Evolutionary conservation across 1,140 invertebrate genomes (phyloP).

Genomic region (Solenopsis invicta): DNA sequence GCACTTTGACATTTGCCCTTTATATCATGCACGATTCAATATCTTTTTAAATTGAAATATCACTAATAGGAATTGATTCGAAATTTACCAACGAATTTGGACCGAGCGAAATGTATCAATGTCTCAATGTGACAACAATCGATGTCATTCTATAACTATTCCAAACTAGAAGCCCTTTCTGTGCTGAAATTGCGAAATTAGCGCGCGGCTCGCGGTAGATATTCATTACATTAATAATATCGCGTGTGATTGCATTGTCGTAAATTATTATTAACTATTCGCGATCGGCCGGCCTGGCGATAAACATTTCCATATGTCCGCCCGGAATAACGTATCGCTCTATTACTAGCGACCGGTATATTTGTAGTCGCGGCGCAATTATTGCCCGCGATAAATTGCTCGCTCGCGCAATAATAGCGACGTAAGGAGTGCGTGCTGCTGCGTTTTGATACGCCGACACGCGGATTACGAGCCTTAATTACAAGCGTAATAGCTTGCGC

Average conservation of each 20-base stretch:
- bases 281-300: constrained; percentile 36
- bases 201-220: constrained; percentile 44
- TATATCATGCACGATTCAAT: neutral
- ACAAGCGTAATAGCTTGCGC: constrained; percentile 34
- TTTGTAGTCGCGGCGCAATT: constrained; percentile 57
- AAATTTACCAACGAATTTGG: constrained; percentile 35
- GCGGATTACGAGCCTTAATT: constrained; percentile 49
- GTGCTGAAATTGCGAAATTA: constrained; percentile 59
- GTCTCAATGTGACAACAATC: constrained; percentile 25
- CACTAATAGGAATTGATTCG: constrained; percentile 20
- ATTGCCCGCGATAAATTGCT: constrained; percentile 54
- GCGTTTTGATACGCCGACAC: constrained; percentile 44
- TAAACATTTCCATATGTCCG: constrained; percentile 63
- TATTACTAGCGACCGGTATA: constrained; percentile 56
- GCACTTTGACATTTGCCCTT: neutral
- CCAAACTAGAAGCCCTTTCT: constrained; percentile 30
- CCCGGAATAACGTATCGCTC: constrained; percentile 56
- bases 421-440: constrained; percentile 54
- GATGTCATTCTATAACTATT: constrained; percentile 53
- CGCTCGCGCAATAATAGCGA: constrained; percentile 41
- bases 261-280: constrained; percentile 65
- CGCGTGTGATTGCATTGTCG: constrained; percentile 59
- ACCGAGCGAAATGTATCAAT: constrained; percentile 23
- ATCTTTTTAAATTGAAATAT: neutral
- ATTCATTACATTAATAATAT: constrained; percentile 65